Conservation (phyloP, 2,113 vertebrate genomes). For the Larimichthys polyactis region DNA sequence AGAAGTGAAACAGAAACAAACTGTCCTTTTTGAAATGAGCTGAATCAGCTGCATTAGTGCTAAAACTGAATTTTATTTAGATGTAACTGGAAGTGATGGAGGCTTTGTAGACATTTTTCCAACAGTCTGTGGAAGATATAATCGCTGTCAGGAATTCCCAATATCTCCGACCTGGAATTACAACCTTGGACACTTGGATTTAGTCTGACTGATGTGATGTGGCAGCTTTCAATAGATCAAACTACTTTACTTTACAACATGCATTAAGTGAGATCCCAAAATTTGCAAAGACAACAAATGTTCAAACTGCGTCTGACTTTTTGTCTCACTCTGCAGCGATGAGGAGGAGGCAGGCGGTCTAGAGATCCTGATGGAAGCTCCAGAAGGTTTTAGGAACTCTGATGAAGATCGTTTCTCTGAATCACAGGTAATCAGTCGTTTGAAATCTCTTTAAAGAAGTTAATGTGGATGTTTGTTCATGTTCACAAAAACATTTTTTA, state of each 20-base stretch:
- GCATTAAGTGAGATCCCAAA: not conserved
- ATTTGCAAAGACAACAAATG: not conserved
- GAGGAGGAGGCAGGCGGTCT: conserved; percentile 61
- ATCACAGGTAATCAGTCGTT: conserved; percentile 66
- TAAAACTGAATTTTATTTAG: not conserved
- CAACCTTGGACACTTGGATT: not conserved
- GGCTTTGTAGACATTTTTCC: not conserved
- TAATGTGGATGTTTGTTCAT: not conserved
- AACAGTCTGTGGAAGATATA: too few species aligned
- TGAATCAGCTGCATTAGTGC: not conserved
- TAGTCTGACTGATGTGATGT: not conserved
- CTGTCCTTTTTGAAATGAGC: not conserved
- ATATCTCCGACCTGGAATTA: not conserved
- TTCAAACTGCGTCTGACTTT: not conserved
- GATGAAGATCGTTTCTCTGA: conserved; percentile 79
- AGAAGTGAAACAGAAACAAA: not conserved
- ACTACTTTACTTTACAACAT: too few species aligned
- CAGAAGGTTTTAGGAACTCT: conserved; percentile 80
- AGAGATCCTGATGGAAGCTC: conserved; percentile 80
- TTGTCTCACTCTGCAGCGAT: conserved; percentile 50
- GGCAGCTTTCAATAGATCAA: too few species aligned
- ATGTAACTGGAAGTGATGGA: not conserved
- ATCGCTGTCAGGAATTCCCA: too few species aligned
- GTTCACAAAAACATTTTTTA: not conserved
- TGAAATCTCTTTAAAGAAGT: not conserved